Base-by-base conservation (phyloP, 2,888 invertebrate genomes). In the Shargacucullia verbasci region DNA sequence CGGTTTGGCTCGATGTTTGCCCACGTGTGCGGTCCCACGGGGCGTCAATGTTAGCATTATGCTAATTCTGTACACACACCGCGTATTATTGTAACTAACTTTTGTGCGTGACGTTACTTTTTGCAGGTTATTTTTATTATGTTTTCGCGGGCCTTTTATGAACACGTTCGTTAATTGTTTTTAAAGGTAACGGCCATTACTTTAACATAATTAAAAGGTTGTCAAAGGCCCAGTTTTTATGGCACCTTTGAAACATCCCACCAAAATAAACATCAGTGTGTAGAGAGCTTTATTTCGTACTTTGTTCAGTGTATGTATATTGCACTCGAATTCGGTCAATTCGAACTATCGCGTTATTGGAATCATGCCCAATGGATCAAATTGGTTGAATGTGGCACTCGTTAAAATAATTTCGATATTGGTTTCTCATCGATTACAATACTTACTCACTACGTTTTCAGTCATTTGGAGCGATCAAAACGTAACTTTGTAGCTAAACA, bases 21-120 rank as follows among this genome's bases (percentile, higher is more conserved):
- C 82, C 92, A 93, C 88, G 88, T 93, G 93, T 73, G 61, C 50
- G 59, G 81, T 92, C 92, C 86, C 93, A 92, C 82, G 82, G 82
- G 76, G 78, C 72, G 69, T 63, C 61, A 70, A 77, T 86, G 86
- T 88, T 91, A 84, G 86, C 85, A 85, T 90, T 92, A 92, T 92
- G 92, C 72, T 90, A 92, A 92, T 91, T 82, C 75, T 80, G 77
- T 78, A 81, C 82, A 86, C 81, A 84, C 83, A 85, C 74, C 74
- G 72, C 45, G 66, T 86, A 84, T 84, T 90, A 87, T 88, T 89
- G 66, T 75, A 84, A 73, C 75, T 73, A 82, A 84, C 81, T 87
- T 86, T 82, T 83, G 81, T 84, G 77, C 79, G 80, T 80, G 70
- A 77, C 65, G 79, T 74, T 84, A 80, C 78, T 73, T 78, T 71